Conservation (phyloP, 1,140 invertebrate species). For the Metopolophium dirhodum region DNA sequence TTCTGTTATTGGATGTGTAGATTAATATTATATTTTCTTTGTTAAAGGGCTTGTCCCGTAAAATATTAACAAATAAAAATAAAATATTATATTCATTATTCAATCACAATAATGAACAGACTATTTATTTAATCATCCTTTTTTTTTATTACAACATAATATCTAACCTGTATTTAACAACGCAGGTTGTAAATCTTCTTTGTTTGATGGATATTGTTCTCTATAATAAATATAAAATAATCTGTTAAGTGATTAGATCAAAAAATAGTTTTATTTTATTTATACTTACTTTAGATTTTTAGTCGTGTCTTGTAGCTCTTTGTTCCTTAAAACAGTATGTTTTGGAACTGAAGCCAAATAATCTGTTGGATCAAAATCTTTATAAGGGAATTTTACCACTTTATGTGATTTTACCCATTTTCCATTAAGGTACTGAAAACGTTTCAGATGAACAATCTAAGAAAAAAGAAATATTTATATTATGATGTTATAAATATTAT, state of each 20-base stretch:
- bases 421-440: slow-evolving; percentile 86
- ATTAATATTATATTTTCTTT: too few species aligned
- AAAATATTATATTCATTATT: neutral
- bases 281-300: slow-evolving; percentile 19
- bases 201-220: neutral
- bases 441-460: slow-evolving; percentile 87
- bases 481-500: neutral
- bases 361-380: slow-evolving; percentile 81
- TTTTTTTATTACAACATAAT: neutral
- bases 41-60: too few species aligned
- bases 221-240: neutral
- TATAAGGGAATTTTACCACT: slow-evolving; percentile 85
- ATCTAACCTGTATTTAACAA: neutral
- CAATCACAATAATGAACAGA: neutral
- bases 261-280: neutral
- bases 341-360: slow-evolving; percentile 79
- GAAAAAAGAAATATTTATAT: slow-evolving; percentile 59
- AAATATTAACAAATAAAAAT: too few species aligned
- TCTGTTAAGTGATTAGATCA: neutral
- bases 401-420: slow-evolving; percentile 94
- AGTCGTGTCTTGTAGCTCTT: slow-evolving; percentile 48
- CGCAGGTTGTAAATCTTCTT: neutral
- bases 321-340: slow-evolving; percentile 73
- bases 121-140: neutral
- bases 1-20: too few species aligned